phyloP scores from a whole-genome alignment of 2,113 vertebrate species.

The Callorhinus ursinus region DNA sequence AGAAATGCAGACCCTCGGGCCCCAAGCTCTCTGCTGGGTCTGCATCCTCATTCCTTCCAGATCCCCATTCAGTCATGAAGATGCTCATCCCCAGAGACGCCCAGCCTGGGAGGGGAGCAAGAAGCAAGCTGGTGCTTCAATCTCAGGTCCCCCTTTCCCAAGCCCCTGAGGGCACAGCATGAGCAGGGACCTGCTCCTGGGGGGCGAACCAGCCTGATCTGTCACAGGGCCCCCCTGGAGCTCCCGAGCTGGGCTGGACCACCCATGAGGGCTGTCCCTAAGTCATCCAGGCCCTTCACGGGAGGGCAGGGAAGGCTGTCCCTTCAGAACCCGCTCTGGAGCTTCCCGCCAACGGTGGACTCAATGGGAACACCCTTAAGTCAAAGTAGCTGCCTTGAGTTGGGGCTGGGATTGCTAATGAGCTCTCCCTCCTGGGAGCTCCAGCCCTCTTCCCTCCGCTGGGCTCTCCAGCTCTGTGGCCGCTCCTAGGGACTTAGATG shows the following conservation, averaged over 20 bases:
- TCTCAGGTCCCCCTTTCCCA: not conserved
- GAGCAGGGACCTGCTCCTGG: not conserved
- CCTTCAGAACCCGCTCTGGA: not conserved
- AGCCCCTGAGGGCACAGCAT: not conserved
- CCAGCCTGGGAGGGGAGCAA: too few relatives aligned
- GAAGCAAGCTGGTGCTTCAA: not conserved
- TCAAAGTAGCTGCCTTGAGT: not conserved
- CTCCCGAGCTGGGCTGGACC: too few relatives aligned
- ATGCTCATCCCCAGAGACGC: not conserved
- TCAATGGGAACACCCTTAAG: not conserved
- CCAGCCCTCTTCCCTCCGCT: too few relatives aligned
- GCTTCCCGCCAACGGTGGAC: not conserved
- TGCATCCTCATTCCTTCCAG: not conserved
- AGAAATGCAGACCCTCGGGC: not conserved
- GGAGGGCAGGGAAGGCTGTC: not conserved
- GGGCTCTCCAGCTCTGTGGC: not conserved
- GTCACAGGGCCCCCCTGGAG: not conserved
- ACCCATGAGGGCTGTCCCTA: not conserved
- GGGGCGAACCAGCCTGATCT: accelerated
- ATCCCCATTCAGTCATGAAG: not conserved
- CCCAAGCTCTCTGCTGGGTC: not conserved
- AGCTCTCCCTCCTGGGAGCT: too few relatives aligned
- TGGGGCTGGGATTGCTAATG: accelerated
- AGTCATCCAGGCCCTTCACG: accelerated
- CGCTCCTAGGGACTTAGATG: accelerated